A percentile compares a stretch with the other conserved stretches of the same genome.
These are phyloP conservation scores for Pimephales promelas DNA, from an alignment of 2,113 vertebrate genomes.

Conservation along the genomic window DNA sequence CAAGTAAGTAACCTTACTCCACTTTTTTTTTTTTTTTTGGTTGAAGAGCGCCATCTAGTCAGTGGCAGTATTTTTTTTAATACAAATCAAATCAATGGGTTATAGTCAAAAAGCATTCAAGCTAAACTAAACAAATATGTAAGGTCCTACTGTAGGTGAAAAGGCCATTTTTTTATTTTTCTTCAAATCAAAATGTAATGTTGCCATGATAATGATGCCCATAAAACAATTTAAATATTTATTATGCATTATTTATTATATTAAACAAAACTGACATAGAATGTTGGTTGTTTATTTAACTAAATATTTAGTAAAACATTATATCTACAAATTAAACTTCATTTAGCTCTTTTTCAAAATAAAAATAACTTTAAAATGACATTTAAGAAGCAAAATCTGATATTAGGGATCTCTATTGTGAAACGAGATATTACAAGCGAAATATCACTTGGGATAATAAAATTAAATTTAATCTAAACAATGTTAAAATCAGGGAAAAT, in stretches of 20 bases:
- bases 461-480: background rate
- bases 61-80: background rate
- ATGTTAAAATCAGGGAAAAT: background rate
- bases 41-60: conserved; percentile 53
- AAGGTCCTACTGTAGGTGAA: background rate
- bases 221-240: background rate
- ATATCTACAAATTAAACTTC: background rate
- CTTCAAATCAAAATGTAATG: background rate
- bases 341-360: background rate
- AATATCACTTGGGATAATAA: conserved; percentile 3
- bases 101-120: background rate
- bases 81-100: background rate
- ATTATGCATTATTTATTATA: too few relatives aligned
- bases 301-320: too few relatives aligned
- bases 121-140: background rate
- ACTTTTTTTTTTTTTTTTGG: background rate
- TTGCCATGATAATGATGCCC: background rate
- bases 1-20: background rate
- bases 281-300: background rate
- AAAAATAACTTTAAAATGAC: too few relatives aligned
- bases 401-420: background rate
- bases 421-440: background rate
- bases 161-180: background rate
- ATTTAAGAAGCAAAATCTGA: background rate
- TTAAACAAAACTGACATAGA: too few relatives aligned